These are phyloP conservation scores for Osmerus mordax DNA, from an alignment of 2,113 vertebrate species.

Conservation along the genomic window DNA sequence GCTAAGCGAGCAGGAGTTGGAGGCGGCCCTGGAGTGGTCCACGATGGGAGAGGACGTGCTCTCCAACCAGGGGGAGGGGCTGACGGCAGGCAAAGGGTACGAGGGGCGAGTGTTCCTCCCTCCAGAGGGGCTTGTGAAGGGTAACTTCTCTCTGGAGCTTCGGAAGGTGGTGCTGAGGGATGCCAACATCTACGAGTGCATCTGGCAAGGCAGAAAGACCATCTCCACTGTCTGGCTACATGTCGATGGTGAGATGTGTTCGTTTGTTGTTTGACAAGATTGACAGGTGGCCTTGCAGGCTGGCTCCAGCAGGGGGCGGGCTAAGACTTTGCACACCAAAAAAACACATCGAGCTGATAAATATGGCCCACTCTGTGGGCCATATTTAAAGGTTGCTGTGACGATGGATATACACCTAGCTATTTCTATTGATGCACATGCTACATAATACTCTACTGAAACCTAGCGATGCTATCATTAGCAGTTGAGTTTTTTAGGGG, in stretches of 20 bases:
- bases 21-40: constrained; percentile 32
- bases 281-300: no score
- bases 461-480: no score
- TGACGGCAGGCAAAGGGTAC: background rate
- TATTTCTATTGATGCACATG: no score
- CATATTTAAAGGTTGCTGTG: no score
- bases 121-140: background rate
- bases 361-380: no score
- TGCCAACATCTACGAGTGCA: constrained; percentile 35
- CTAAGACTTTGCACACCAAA: no score
- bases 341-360: background rate
- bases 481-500: no score
- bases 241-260: constrained; percentile 28
- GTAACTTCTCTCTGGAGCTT: constrained; percentile 36
- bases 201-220: constrained; percentile 16
- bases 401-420: no score
- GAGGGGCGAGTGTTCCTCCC: constrained; percentile 5
- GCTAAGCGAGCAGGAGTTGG: background rate
- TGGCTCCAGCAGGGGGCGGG: background rate
- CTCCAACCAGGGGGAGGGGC: background rate
- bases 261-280: no score
- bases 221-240: constrained; percentile 22
- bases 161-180: constrained; percentile 18
- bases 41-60: constrained; percentile 35
- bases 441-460: no score